Conservation (phyloP, 2,888 invertebrate species). For the Anaspis maculata region DNA sequence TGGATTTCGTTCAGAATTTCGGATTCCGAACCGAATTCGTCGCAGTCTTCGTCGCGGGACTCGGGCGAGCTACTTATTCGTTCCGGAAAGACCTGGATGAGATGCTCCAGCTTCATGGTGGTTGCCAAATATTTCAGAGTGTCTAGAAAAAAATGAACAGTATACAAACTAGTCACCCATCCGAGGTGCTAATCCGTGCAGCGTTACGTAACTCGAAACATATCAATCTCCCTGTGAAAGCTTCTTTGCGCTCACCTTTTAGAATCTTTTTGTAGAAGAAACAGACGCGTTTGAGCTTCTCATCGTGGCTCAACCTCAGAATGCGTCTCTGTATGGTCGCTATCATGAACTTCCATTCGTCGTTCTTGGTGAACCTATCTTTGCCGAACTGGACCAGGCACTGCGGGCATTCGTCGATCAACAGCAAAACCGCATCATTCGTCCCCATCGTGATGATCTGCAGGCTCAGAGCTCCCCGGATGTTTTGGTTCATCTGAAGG, state of each 20-base stretch:
- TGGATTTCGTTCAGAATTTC: conserved; percentile 39
- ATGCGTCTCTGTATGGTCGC: conserved; percentile 39
- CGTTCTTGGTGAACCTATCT: conserved; percentile 40
- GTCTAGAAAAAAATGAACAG: no score
- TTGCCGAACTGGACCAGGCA: conserved; percentile 57
- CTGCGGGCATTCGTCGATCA: conserved; percentile 53
- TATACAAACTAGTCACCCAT: conserved; percentile 6
- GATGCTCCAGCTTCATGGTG: conserved; percentile 40
- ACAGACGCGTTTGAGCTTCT: conserved; percentile 31
- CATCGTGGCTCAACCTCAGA: conserved; percentile 31
- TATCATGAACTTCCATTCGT: conserved; percentile 43
- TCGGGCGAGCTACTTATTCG: conserved; percentile 28
- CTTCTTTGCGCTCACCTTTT: conserved; percentile 27
- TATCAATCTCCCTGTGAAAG: conserved; percentile 3
- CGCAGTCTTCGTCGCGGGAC: conserved; percentile 4
- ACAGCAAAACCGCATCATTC: conserved; percentile 46
- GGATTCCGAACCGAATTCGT: conserved; percentile 21
- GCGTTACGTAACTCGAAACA: no score
- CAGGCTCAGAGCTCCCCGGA: conserved; percentile 48
- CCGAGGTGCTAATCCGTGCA: no score
- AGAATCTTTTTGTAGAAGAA: conserved; percentile 37
- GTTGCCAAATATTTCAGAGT: conserved; percentile 42
- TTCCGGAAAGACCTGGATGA: conserved; percentile 41
- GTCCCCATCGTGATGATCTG: conserved; percentile 44
- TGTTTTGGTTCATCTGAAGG: conserved; percentile 47